Conservation (phyloP, 2,888 invertebrate genomes). For the Acronicta aceris region DNA sequence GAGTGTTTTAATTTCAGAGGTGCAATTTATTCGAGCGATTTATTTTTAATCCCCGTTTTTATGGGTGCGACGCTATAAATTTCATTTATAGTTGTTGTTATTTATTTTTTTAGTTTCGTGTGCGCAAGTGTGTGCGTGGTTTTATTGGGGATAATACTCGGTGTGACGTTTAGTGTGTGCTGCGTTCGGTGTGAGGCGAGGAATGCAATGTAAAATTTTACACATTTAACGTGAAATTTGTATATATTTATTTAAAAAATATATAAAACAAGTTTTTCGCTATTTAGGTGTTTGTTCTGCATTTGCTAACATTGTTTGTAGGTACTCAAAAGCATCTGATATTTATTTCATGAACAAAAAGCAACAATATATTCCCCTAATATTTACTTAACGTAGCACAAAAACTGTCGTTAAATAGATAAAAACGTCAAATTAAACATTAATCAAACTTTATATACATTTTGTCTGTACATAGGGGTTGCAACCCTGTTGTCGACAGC, state of each 20-base stretch:
- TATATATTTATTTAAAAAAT: too few species aligned
- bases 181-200: neutral
- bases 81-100: conserved; percentile 84
- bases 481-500: conserved; percentile 73
- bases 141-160: conserved; percentile 41
- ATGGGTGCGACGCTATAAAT: conserved; percentile 86
- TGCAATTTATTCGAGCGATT: conserved; percentile 89
- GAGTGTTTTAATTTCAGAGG: conserved; percentile 89
- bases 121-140: conserved; percentile 41
- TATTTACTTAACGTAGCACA: conserved; percentile 30
- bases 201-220: neutral
- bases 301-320: neutral
- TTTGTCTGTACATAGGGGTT: conserved; percentile 79
- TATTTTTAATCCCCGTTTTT: conserved; percentile 89
- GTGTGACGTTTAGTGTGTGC: conserved; percentile 29
- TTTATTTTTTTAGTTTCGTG: conserved; percentile 70
- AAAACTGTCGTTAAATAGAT: conserved; percentile 49
- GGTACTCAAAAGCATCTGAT: neutral
- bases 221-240: too few species aligned
- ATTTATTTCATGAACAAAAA: conserved; percentile 6
- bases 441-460: conserved; percentile 72
- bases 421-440: conserved; percentile 65
- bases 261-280: too few species aligned
- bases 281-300: too few species aligned
- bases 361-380: conserved; percentile 11